Base-by-base conservation (phyloP, 92 coral and sea anemone species). In the Virgularia gustaviana region DNA sequence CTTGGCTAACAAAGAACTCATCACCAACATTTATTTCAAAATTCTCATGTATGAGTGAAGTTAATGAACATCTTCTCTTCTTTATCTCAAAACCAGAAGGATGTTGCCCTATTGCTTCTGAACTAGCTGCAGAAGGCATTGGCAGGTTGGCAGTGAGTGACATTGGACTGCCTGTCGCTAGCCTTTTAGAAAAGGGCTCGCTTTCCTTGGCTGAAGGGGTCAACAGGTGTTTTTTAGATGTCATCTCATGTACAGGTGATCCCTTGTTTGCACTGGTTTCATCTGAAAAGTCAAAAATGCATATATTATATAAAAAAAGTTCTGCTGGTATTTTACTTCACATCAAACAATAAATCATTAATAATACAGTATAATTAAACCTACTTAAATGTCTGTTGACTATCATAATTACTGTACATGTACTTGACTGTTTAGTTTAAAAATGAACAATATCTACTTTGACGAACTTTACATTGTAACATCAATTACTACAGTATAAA, bases 51-150 rank as follows among this genome's bases (percentile, higher is more conserved):
- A 59, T 31, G 0, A 13, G 10, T 30, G 42, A 0, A 3, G 5
- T 18, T 18, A 59, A 58, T 3, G 65, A 58, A 31, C 20, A 27
- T 16, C 65, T 58, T 58, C 65, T 58, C 65, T 58, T 58, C 39
- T 58, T 58, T 3, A 58, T 58, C 19, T 58, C 2, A 30, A 58
- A 58, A 58, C 65, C 65, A 58, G 65, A 58, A 22, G 65, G 37
- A 23, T 31, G 37, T 3, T 16, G 9, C 2, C 16, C 38, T n/a
- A 27, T 42, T 8, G 19, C 65, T 0, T 59, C 19, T 32, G 34
- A 2, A 9, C 10, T 10, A 9, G 25, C 36, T 57, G 63, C 24
- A 57, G 63, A 57, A 57, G 42, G 65, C 16, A 31, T 32, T 30
- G 6, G 19, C 36, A n/a, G n/a, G n/a, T n/a, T n/a, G n/a, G 18